Evolutionary conservation across 2,888 invertebrate species (phyloP).

Genomic region (Sesia bembeciformis): DNA sequence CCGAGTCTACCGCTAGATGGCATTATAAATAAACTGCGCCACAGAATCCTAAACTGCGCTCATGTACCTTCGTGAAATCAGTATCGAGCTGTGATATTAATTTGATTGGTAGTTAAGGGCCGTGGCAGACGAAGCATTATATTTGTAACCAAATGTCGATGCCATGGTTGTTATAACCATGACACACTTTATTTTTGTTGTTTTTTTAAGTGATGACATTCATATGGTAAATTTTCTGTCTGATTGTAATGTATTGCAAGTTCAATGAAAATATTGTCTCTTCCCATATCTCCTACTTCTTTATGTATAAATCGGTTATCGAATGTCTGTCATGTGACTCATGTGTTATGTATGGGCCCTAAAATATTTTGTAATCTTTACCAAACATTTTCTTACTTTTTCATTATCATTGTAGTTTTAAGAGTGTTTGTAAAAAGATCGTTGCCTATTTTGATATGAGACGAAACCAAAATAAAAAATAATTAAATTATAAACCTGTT

Average conservation of each 20-base stretch:
- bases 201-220: too few relatives aligned
- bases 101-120: not conserved
- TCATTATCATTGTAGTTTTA: not conserved
- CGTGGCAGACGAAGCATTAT: too few relatives aligned
- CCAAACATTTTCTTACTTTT: not conserved
- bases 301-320: too few relatives aligned
- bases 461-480: not conserved
- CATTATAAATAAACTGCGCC: not conserved
- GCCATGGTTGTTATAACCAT: too few relatives aligned
- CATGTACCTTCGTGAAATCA: constrained; percentile 9
- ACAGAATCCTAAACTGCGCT: constrained; percentile 2
- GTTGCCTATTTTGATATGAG: not conserved
- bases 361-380: not conserved
- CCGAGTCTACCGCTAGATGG: not conserved
- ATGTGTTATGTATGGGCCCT: too few relatives aligned
- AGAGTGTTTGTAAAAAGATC: not conserved
- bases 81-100: constrained; percentile 38
- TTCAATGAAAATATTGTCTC: too few relatives aligned
- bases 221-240: too few relatives aligned
- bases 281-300: too few relatives aligned
- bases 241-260: too few relatives aligned
- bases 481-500: not conserved
- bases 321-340: too few relatives aligned
- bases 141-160: too few relatives aligned
- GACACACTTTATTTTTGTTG: too few relatives aligned